phyloP scores from a whole-genome alignment of 2,888 invertebrate species.

The Malthinus seriepunctatus region DNA sequence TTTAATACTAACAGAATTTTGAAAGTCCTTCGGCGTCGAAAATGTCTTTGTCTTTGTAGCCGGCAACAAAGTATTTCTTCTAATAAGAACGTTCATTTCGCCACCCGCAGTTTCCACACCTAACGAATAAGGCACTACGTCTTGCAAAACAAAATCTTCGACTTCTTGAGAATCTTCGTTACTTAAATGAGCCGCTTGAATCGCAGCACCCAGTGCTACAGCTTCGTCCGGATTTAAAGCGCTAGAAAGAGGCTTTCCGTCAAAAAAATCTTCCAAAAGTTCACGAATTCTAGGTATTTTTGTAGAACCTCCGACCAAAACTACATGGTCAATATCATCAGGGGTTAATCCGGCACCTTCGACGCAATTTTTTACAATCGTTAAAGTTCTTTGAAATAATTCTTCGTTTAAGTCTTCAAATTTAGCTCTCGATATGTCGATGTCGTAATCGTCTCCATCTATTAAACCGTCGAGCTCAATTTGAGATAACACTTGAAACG shows the following conservation, averaged over 20 bases:
- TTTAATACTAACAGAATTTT: slow-evolving; percentile 85
- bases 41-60: slow-evolving; percentile 90
- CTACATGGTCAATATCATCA: slow-evolving; percentile 79
- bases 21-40: slow-evolving; percentile 92
- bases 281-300: slow-evolving; percentile 94
- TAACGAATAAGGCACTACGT: slow-evolving; percentile 83
- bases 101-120: slow-evolving; percentile 86
- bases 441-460: slow-evolving; percentile 90
- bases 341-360: slow-evolving; percentile 93
- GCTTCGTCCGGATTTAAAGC: slow-evolving; percentile 94
- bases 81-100: slow-evolving; percentile 90
- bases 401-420: slow-evolving; percentile 93
- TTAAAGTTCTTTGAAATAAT: slow-evolving; percentile 63
- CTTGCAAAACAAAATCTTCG: slow-evolving; percentile 65
- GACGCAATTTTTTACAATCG: slow-evolving; percentile 80
- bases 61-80: slow-evolving; percentile 91
- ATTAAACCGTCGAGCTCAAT: slow-evolving; percentile 89
- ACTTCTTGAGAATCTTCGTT: not conserved
- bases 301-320: slow-evolving; percentile 88
- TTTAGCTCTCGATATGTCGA: slow-evolving; percentile 84
- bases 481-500: slow-evolving; percentile 37
- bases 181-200: slow-evolving; percentile 85
- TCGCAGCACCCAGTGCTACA: slow-evolving; percentile 90
- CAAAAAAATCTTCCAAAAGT: slow-evolving; percentile 86
- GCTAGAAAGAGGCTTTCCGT: slow-evolving; percentile 83